Percentiles rank a stretch among this genome's conserved stretches.
Conservation (phyloP, 2,888 invertebrate species). For the Vannuccia rotundouncinata region DNA sequence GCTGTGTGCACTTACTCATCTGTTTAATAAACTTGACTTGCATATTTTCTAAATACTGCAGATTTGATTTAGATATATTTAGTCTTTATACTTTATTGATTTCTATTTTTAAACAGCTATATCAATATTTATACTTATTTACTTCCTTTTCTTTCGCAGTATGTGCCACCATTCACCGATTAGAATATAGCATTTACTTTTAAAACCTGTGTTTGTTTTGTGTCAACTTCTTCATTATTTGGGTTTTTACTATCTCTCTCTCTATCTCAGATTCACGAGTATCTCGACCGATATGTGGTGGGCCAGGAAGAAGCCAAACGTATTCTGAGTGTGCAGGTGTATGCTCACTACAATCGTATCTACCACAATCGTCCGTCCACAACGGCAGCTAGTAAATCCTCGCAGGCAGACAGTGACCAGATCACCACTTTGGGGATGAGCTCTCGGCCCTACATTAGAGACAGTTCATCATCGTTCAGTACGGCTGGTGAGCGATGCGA, state of each 20-base stretch:
- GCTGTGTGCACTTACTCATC: too few species aligned
- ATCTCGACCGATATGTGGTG: slow-evolving; percentile 88
- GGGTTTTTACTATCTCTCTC: too few species aligned
- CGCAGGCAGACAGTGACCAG: background rate
- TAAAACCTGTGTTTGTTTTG: too few species aligned
- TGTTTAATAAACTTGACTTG: too few species aligned
- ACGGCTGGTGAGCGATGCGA: background rate
- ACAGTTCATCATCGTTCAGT: background rate
- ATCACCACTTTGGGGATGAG: background rate
- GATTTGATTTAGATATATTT: too few species aligned
- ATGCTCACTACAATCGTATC: slow-evolving; percentile 96
- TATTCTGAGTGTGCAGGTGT: slow-evolving; percentile 91
- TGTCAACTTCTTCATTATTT: too few species aligned
- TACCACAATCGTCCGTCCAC: slow-evolving; percentile 63
- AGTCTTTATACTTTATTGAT: too few species aligned
- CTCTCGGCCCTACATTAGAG: background rate
- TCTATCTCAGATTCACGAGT: slow-evolving; percentile 73
- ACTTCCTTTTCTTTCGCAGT: too few species aligned
- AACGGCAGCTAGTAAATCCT: slow-evolving; percentile 51
- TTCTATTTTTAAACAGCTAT: too few species aligned
- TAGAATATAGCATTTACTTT: too few species aligned
- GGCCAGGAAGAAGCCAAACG: slow-evolving; percentile 96
- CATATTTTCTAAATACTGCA: too few species aligned
- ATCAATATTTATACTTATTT: background rate
- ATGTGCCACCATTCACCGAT: too few species aligned